Percentiles rank a stretch among this genome's conserved stretches.
Conservation (phyloP, 2,888 invertebrate species). For the Serripes groenlandicus region DNA sequence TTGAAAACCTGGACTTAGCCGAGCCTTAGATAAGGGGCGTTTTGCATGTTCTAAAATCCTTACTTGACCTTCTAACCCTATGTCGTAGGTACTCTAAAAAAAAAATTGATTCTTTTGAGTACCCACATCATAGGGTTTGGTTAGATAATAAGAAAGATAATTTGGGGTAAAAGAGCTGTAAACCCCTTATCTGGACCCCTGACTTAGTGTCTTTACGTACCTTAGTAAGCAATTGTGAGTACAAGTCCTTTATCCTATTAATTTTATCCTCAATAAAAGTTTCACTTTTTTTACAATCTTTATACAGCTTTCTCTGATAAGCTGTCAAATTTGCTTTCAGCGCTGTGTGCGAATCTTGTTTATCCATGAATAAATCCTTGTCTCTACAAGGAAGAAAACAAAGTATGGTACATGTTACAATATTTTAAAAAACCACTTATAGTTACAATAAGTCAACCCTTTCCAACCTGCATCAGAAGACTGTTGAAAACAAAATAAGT, state of each 20-base stretch:
- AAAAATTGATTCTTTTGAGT: too few relatives aligned
- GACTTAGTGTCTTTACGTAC: conserved; percentile 48
- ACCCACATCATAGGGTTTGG: too few relatives aligned
- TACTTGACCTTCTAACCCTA: too few relatives aligned
- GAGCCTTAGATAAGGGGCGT: too few relatives aligned
- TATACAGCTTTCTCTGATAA: conserved; percentile 50
- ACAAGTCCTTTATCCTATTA: conserved; percentile 60
- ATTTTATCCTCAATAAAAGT: conserved; percentile 63
- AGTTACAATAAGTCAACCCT: background rate
- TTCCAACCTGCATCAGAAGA: background rate
- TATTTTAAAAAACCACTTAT: background rate
- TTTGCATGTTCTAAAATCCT: too few relatives aligned
- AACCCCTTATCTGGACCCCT: too few relatives aligned
- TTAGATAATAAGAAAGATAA: too few relatives aligned
- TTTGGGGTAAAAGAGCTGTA: too few relatives aligned
- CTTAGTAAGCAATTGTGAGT: conserved; percentile 68
- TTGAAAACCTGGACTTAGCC: too few relatives aligned
- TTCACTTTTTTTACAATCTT: conserved; percentile 52
- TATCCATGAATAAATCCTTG: conserved; percentile 35
- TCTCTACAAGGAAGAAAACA: conserved; percentile 28
- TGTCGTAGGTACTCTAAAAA: too few relatives aligned
- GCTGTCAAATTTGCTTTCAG: conserved; percentile 40
- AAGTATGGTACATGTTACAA: background rate
- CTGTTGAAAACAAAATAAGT: background rate
- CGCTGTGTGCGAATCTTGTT: conserved; percentile 41